Evolutionary conservation across 2,797 vertebrate species (phyloP).

Genomic region (Menidia menidia): DNA sequence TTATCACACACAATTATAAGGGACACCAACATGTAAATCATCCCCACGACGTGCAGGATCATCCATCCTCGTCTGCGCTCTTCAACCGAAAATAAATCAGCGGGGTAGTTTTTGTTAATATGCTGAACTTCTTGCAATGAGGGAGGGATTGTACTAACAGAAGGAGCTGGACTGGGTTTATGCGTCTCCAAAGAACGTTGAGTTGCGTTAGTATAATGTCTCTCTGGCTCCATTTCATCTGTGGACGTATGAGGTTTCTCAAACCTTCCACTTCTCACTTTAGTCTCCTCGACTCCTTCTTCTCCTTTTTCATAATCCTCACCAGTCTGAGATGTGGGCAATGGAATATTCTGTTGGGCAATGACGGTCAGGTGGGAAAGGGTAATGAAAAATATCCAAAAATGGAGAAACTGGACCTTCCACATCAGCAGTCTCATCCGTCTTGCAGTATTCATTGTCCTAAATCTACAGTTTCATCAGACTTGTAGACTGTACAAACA

Average conservation of each 20-base stretch:
- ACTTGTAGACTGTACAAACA: neutral
- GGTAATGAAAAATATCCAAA: slow-evolving; percentile 10
- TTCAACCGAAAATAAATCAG: slow-evolving; percentile 91
- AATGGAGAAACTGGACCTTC: neutral
- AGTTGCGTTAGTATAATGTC: neutral
- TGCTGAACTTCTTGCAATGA: slow-evolving; percentile 62
- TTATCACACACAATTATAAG: slow-evolving; percentile 96
- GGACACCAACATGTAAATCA: slow-evolving; percentile 96
- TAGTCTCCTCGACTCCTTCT: neutral
- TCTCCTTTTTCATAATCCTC: slow-evolving; percentile 12
- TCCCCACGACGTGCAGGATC: slow-evolving; percentile 89
- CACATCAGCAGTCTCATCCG: neutral
- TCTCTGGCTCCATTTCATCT: neutral
- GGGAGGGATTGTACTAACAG: slow-evolving; percentile 43
- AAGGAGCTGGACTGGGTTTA: neutral
- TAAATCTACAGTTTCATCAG: neutral
- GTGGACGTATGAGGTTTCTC: neutral
- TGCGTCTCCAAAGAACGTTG: neutral
- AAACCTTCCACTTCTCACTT: neutral
- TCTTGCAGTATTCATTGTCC: neutral
- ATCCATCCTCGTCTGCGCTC: slow-evolving; percentile 92
- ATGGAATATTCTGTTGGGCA: slow-evolving; percentile 4
- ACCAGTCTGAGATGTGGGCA: neutral
- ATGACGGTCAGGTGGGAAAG: slow-evolving; percentile 16
- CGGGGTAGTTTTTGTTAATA: slow-evolving; percentile 89